Conservation (phyloP, 2,888 invertebrate species). For the Molorchus minor region DNA sequence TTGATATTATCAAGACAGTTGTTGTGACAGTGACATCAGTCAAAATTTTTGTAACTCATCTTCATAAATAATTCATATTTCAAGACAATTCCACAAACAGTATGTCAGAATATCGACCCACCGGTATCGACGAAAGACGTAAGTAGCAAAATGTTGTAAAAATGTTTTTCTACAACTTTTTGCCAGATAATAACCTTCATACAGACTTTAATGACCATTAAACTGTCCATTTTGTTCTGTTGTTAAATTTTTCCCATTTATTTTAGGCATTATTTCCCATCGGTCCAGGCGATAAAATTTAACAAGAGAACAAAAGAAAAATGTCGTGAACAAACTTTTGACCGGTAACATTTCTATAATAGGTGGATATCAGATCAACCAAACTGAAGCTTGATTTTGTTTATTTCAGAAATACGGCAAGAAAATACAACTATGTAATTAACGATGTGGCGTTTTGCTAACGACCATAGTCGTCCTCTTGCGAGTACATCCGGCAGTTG, state of each 20-base stretch:
- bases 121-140: background rate
- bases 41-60: slow-evolving; percentile 20
- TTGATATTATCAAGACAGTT: slow-evolving; percentile 12
- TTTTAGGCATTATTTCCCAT: slow-evolving; percentile 10
- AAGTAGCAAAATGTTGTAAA: no score
- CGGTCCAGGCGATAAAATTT: background rate
- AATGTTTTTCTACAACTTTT: background rate
- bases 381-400: no score
- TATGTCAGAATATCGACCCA: background rate
- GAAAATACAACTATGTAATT: slow-evolving; percentile 19
- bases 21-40: slow-evolving; percentile 10
- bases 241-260: slow-evolving; percentile 11
- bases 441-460: slow-evolving; percentile 24
- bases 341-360: no score
- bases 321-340: no score
- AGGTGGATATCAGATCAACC: no score
- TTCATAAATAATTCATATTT: background rate
- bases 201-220: no score
- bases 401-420: slow-evolving; percentile 17
- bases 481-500: slow-evolving; percentile 49
- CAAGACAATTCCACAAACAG: background rate
- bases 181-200: no score
- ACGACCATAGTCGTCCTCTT: slow-evolving; percentile 1
- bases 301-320: slow-evolving; percentile 18
- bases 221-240: slow-evolving; percentile 12